Percentiles rank a stretch among this genome's conserved stretches.
These are phyloP conservation scores for Eulemur albifrons DNA, from an alignment of 2,797 vertebrate species.

Conservation along the genomic window DNA sequence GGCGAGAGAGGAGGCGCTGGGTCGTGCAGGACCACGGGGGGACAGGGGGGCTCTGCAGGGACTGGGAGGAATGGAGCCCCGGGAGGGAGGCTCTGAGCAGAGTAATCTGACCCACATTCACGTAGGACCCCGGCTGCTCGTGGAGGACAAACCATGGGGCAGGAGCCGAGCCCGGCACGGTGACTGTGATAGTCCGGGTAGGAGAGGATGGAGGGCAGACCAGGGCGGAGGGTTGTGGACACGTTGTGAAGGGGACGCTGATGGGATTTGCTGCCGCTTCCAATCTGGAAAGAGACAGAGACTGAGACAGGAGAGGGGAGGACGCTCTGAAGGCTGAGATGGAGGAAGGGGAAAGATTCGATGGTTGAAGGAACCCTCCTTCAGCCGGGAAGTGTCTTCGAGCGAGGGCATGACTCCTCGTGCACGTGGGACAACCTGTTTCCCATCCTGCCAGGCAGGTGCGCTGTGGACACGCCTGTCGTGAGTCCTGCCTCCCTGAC, in stretches of 20 bases:
- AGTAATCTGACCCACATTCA: background rate
- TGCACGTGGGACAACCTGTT: background rate
- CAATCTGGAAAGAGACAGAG: background rate
- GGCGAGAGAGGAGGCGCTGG: background rate
- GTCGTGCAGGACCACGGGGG: background rate
- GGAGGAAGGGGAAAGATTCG: background rate
- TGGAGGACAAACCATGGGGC: background rate
- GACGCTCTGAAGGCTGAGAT: background rate
- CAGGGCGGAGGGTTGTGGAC: background rate
- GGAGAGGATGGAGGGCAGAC: background rate
- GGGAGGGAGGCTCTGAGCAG: background rate
- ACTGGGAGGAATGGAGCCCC: too few species aligned
- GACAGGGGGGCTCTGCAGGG: background rate
- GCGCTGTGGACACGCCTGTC: background rate
- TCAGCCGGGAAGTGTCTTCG: background rate
- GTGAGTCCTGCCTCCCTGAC: background rate
- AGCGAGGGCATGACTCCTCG: rapidly evolving
- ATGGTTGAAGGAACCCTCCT: background rate
- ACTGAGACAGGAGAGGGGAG: background rate
- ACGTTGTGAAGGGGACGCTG: background rate
- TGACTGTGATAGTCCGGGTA: background rate
- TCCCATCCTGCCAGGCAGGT: background rate
- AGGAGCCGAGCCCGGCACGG: background rate
- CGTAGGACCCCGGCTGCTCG: background rate
- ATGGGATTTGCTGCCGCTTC: background rate